Evolutionary conservation across 2,888 invertebrate species (phyloP), one percentile per base, ranked within the genome.

Genomic region (Dioctria linearis): DNA sequence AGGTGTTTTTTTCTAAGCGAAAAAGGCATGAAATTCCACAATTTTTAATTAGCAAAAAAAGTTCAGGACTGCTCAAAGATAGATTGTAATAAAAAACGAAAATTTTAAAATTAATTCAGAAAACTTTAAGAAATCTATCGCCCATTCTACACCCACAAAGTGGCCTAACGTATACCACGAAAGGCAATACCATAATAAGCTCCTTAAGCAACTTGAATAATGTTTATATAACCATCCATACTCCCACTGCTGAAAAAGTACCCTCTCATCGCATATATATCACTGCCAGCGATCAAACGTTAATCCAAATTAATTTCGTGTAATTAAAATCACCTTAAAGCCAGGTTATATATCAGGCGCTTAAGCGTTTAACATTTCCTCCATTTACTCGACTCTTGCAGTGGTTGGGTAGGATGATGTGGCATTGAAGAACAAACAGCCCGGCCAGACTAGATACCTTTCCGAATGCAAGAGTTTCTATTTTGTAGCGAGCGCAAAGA

Each of bases 281-380:
- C 83, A 83, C 83, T 84, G 83, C 83, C 84, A 84, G 79, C 86
- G 86, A 87, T 86, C 87, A 86, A 86, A 86, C 86, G 86, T 86
- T 88, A 86, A 88, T 86, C 86, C 86, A 86, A 88, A 87, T 88
- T 86, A 88, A 87, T 87, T 86, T 86, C 85, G 83, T 86, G 86
- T 87, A 87, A 88, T 87, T 88, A 86, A 87, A 85, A 85, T 85
- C 86, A 86, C 86, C 86, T 86, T 85, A 85, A 85, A 86, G 86
- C 85, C 83, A 83, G 84, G 84, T 83, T 84, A 85, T 84, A 85
- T 84, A 84, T 84, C 84, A 85, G 83, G 82, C 83, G 82, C 82
- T 82, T 82, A 82, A 82, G 79, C 79, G 75, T 82, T 82, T 79
- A 80, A 80, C 79, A 78, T 82, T 82, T 82, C 80, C 80, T 80